These are phyloP conservation scores for Orientallactaga sibirica DNA, from an alignment of 2,797 vertebrate species.

Conservation along the genomic window DNA sequence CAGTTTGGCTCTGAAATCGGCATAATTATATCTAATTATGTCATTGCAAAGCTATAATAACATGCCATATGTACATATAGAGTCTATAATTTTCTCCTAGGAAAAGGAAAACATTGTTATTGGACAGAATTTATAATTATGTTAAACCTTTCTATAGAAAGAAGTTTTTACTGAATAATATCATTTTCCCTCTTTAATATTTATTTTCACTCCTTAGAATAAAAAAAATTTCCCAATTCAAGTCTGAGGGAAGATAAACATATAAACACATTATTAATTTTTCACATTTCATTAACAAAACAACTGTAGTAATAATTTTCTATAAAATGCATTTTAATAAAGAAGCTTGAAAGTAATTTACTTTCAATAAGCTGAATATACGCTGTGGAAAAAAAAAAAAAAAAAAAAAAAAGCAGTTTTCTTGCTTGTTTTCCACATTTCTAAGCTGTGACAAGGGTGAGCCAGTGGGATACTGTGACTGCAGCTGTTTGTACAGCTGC, in stretches of 20 bases:
- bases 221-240: slow-evolving; percentile 43
- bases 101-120: slow-evolving; percentile 39
- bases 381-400: slow-evolving; percentile 59
- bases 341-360: slow-evolving; percentile 84
- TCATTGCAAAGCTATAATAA: slow-evolving; percentile 24
- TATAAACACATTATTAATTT: slow-evolving; percentile 58
- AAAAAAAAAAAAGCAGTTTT: slow-evolving; percentile 80
- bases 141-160: slow-evolving; percentile 29
- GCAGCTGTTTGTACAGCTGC: slow-evolving; percentile 95
- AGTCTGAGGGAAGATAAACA: slow-evolving; percentile 64
- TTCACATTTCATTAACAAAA: slow-evolving; percentile 68
- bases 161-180: slow-evolving; percentile 44
- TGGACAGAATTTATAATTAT: not conserved
- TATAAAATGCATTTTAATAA: slow-evolving; percentile 81
- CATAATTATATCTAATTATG: slow-evolving; percentile 3
- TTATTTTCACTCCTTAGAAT: slow-evolving; percentile 65
- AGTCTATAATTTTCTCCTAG: slow-evolving; percentile 5
- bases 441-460: slow-evolving; percentile 84
- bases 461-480: slow-evolving; percentile 86
- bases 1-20: not conserved
- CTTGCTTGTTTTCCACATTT: slow-evolving; percentile 84
- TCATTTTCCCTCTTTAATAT: slow-evolving; percentile 48
- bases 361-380: slow-evolving; percentile 80
- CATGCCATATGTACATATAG: not conserved
- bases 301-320: slow-evolving; percentile 67